Base-by-base conservation (phyloP, 2,888 invertebrate genomes). In the Diadegma fenestrale region DNA sequence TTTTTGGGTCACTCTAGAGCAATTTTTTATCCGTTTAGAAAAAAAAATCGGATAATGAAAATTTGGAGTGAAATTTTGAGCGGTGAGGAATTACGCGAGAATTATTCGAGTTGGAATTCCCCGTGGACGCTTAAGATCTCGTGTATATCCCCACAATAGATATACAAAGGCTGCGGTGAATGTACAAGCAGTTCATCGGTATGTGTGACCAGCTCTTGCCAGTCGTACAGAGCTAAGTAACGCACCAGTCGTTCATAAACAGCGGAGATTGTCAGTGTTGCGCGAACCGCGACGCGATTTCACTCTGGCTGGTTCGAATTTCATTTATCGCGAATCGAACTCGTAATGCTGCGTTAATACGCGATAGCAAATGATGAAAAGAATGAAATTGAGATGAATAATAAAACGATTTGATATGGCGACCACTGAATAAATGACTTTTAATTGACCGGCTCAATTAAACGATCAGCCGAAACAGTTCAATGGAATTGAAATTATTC, bases 231-330 rank as follows among this genome's bases (percentile, higher is more conserved):
- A 71, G 71, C 79, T 79, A 79, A 79, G 69, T 33, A 79, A 61
- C 69, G 63, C 71, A 63, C 26, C 79, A 79, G 79, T 79, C 79
- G 79, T 45, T 79, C 79, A 45, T 79, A 79, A 30, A 69, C 69
- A 48, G 69, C 45, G 69, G 69, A 19, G 79, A 82, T 82, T 73
- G 78, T 73, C 78, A 78, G 78, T 58, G 68, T 78, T 73, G 80
- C 80, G 77, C 72, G 77, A 84, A 48, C 61, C 66, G 51, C 84
- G 73, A 81, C 84, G 80, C 84, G 80, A 81, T 84, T 72, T 82
- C 76, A 33, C 61, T 63, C 63, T 19, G 61, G 48, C 48, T 33
- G 14, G 54, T 41, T 58, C 43, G n/a, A 33, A 48, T 26, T 37
- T 14, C 10, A 71, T 71, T 71, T n/a, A 69, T 63, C 58, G 69